phyloP scores from a whole-genome alignment of 2,113 vertebrate genomes.

The Siphamia tubifer region DNA sequence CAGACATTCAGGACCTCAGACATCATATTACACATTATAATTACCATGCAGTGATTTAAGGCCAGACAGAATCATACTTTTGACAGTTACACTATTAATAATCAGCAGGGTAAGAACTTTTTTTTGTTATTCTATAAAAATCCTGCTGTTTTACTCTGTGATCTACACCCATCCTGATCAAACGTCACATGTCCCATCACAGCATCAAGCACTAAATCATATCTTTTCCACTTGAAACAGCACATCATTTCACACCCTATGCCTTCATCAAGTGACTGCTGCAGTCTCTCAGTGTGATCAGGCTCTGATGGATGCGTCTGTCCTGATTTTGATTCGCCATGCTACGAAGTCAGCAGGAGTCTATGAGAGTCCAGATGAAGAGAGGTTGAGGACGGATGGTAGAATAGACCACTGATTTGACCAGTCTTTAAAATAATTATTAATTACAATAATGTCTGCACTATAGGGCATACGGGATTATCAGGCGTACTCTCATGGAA shows the following conservation, averaged over 20 bases:
- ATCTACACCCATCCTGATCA: neutral
- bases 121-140: neutral
- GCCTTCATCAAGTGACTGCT: conserved; percentile 6
- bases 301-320: conserved; percentile 26
- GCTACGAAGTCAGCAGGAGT: neutral
- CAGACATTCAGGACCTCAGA: no score
- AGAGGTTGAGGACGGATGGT: neutral
- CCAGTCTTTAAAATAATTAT: no score
- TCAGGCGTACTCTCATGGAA: no score
- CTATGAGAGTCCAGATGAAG: neutral
- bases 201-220: conserved; percentile 21
- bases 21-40: no score
- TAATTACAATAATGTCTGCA: no score
- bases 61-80: no score
- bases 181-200: conserved; percentile 3
- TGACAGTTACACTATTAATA: no score
- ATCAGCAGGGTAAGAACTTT: no score
- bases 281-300: neutral
- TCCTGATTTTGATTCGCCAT: conserved; percentile 7
- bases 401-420: neutral
- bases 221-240: conserved; percentile 45
- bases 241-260: conserved; percentile 35
- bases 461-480: no score
- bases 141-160: neutral
- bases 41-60: no score